These are phyloP conservation scores for Polyommatus iphigenia DNA, from an alignment of 2,888 invertebrate species.

Conservation along the genomic window DNA sequence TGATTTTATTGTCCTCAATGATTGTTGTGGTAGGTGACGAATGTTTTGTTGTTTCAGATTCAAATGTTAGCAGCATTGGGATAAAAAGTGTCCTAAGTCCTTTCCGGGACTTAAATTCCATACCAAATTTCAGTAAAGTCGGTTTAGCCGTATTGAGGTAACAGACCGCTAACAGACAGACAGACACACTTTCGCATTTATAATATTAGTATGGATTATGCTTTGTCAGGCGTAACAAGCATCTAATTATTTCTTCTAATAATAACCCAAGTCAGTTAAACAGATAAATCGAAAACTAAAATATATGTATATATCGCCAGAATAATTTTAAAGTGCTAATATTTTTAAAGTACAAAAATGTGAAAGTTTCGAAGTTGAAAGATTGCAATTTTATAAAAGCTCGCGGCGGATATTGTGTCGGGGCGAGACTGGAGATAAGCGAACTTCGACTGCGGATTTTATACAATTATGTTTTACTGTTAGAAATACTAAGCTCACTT, in stretches of 20 bases:
- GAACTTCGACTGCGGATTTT: conserved; percentile 1
- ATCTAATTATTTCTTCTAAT: neutral
- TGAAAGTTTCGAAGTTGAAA: conserved; percentile 30
- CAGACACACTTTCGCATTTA: too few relatives aligned
- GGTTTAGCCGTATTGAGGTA: too few relatives aligned
- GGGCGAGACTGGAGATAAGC: conserved; percentile 15
- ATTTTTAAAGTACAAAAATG: conserved; percentile 22
- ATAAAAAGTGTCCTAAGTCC: too few relatives aligned
- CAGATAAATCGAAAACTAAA: neutral
- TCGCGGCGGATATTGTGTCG: conserved; percentile 22
- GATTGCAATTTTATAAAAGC: conserved; percentile 28
- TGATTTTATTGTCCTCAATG: too few relatives aligned
- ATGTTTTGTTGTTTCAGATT: too few relatives aligned
- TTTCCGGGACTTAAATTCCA: too few relatives aligned
- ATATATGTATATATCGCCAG: neutral
- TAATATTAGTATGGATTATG: neutral
- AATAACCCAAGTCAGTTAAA: neutral
- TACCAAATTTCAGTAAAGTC: too few relatives aligned
- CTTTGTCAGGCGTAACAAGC: neutral
- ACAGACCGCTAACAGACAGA: too few relatives aligned
- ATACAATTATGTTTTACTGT: neutral
- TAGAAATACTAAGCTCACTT: neutral
- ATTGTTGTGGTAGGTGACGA: too few relatives aligned
- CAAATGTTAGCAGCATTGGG: too few relatives aligned
- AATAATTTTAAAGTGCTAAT: conserved; percentile 5